phyloP scores from a whole-genome alignment of 2,888 invertebrate species.

The Tolmerus cingulatus region DNA sequence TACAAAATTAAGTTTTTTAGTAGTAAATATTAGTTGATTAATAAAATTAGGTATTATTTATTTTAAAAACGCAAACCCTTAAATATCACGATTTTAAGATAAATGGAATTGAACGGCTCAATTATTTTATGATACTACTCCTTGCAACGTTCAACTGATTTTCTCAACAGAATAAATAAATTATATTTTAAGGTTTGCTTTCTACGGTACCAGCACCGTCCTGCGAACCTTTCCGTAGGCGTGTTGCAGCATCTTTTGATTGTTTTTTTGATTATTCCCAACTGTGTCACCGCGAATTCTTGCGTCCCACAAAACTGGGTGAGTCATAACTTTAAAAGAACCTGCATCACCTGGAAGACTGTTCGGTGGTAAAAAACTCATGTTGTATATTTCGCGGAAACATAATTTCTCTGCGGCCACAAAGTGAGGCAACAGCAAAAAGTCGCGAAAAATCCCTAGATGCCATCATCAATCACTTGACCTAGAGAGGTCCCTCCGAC shows the following conservation, averaged over 20 bases:
- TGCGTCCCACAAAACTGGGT: conserved; percentile 32
- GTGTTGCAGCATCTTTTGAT: neutral
- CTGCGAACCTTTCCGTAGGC: neutral
- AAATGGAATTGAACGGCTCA: too few species aligned
- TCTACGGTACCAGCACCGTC: neutral
- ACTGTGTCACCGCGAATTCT: conserved; percentile 29
- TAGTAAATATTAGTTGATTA: too few species aligned
- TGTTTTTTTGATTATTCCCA: neutral
- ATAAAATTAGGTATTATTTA: too few species aligned
- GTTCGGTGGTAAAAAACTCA: neutral
- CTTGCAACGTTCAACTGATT: too few species aligned
- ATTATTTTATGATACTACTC: too few species aligned
- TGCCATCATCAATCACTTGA: conserved; percentile 28
- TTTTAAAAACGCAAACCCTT: too few species aligned
- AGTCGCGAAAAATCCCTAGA: conserved; percentile 12
- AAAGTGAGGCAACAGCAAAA: conserved; percentile 14
- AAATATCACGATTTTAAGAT: too few species aligned
- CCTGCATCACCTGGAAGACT: neutral
- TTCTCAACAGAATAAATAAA: neutral
- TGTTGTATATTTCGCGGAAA: conserved; percentile 10
- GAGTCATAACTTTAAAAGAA: conserved; percentile 18
- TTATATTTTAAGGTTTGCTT: neutral
- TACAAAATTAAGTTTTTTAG: too few species aligned
- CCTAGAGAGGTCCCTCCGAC: neutral
- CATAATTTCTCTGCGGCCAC: neutral